Evolutionary conservation across 2,113 vertebrate genomes (phyloP).

Genomic region (Periophthalmus modestus): DNA sequence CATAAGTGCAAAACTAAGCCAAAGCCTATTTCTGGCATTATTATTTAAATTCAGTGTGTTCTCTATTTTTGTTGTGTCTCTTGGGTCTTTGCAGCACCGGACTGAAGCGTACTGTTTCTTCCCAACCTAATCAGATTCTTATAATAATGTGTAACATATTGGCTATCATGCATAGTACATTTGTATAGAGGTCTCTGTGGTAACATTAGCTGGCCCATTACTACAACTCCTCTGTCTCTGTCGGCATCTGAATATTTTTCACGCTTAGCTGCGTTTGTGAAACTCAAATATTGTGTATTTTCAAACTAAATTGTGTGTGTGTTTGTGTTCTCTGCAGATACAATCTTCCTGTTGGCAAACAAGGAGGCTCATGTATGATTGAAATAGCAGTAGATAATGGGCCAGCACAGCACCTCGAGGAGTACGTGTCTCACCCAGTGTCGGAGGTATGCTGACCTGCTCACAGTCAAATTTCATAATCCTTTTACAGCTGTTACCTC

Average conservation of each 20-base stretch:
- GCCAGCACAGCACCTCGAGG: conserved; percentile 68
- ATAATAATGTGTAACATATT: conserved; percentile 42
- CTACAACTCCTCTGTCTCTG: conserved; percentile 46
- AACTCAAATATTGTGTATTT: conserved; percentile 54
- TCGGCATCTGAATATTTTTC: conserved; percentile 58
- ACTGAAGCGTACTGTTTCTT: conserved; percentile 47
- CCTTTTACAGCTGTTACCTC: conserved; percentile 14
- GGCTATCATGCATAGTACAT: conserved; percentile 24
- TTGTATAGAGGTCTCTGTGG: conserved; percentile 55
- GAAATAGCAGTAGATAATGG: conserved; percentile 80
- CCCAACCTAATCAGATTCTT: conserved; percentile 42
- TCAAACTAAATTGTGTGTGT: conserved; percentile 58
- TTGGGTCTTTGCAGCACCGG: conserved; percentile 31
- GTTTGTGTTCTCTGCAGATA: conserved; percentile 75
- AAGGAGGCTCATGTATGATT: conserved; percentile 78
- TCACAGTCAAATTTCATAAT: conserved; percentile 29
- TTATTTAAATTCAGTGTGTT: conserved; percentile 53
- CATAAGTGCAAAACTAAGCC: conserved; percentile 25
- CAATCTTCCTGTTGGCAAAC: conserved; percentile 70
- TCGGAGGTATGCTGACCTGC: conserved; percentile 76
- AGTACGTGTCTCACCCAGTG: conserved; percentile 49
- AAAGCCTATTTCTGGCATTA: conserved; percentile 31
- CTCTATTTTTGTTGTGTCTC: conserved; percentile 50
- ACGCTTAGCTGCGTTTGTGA: conserved; percentile 70
- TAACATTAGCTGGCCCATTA: conserved; percentile 59